Conservation (phyloP, 1,140 invertebrate species). For the Drosophila trapezifrons region DNA sequence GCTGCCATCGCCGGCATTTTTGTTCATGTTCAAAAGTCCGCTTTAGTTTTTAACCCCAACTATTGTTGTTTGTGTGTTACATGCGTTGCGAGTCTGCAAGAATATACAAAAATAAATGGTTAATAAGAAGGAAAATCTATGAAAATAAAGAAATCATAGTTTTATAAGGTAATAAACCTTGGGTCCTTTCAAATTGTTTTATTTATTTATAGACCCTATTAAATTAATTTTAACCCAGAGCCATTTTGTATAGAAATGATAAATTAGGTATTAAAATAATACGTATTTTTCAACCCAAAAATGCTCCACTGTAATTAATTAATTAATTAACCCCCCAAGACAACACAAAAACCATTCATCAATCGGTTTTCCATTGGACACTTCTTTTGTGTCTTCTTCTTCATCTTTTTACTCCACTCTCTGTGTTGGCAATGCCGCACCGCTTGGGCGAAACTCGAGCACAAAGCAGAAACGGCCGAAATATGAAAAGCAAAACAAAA, state of each 20-base stretch:
- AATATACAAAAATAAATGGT: background rate
- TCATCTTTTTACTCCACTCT: slow-evolving; percentile 32
- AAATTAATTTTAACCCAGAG: no score
- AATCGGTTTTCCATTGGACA: slow-evolving; percentile 11
- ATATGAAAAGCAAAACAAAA: slow-evolving; percentile 80
- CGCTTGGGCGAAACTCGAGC: slow-evolving; percentile 51
- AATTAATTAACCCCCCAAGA: background rate
- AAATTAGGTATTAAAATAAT: background rate
- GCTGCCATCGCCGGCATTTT: slow-evolving; percentile 83
- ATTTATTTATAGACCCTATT: no score
- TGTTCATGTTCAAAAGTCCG: slow-evolving; percentile 79
- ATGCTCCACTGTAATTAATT: slow-evolving; percentile 2
- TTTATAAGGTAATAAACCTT: no score
- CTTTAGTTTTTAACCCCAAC: slow-evolving; percentile 18
- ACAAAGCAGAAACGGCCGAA: slow-evolving; percentile 59
- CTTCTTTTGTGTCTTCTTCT: slow-evolving; percentile 8
- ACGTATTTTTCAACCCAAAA: no score
- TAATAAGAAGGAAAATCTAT: background rate
- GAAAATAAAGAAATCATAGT: background rate
- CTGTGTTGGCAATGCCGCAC: slow-evolving; percentile 57
- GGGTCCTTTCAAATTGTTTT: no score
- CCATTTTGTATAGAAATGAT: no score
- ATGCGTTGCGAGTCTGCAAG: slow-evolving; percentile 55
- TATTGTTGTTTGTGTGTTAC: slow-evolving; percentile 42
- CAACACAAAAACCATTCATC: slow-evolving; percentile 16